Conservation (phyloP, 2,888 invertebrate genomes). For the Macrosiphum euphorbiae region DNA sequence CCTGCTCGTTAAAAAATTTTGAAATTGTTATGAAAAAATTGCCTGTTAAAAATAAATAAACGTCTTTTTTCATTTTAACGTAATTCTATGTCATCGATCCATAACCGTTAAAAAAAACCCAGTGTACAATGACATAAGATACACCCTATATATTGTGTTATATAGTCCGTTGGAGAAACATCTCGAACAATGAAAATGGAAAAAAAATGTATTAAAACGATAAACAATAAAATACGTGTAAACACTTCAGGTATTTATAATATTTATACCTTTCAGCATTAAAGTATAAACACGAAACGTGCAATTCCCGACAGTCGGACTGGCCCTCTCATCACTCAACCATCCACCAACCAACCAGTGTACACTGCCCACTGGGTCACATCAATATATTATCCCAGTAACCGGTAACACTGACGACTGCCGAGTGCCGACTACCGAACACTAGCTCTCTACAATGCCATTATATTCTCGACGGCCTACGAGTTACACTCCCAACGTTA, state of each 20-base stretch:
- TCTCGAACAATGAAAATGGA: neutral
- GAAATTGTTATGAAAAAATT: too few relatives aligned
- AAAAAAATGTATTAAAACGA: neutral
- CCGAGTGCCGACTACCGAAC: neutral
- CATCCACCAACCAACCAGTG: neutral
- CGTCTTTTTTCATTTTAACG: too few relatives aligned
- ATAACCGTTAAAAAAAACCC: too few relatives aligned
- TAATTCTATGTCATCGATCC: too few relatives aligned
- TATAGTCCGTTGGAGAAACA: neutral
- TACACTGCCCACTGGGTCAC: neutral
- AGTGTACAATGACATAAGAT: too few relatives aligned
- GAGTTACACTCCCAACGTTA: neutral
- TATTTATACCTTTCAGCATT: neutral
- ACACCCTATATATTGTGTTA: too few relatives aligned
- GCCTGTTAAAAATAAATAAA: too few relatives aligned
- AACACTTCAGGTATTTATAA: neutral
- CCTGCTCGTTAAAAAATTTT: too few relatives aligned
- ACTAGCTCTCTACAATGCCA: conserved; percentile 1
- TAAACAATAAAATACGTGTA: neutral
- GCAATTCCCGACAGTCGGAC: neutral
- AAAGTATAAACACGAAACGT: neutral
- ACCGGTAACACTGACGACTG: conserved; percentile 55
- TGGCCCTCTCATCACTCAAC: neutral
- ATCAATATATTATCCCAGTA: conserved; percentile 21
- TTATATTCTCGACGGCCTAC: neutral